These are phyloP conservation scores for Astropecten irregularis DNA, from an alignment of 53 echinoderm and acorn worm genomes.

Conservation along the genomic window DNA sequence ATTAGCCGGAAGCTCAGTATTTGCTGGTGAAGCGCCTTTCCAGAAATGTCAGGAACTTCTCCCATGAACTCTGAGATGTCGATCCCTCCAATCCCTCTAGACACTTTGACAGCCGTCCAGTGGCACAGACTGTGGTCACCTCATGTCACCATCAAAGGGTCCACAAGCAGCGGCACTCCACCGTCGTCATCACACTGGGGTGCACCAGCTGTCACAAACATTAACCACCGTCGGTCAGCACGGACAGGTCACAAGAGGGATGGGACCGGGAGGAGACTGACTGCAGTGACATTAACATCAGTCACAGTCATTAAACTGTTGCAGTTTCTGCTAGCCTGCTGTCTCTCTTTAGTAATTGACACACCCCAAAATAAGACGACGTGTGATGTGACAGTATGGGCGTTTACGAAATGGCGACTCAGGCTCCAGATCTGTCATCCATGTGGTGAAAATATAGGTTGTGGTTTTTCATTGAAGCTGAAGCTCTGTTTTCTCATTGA, in stretches of 20 bases:
- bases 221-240: neutral
- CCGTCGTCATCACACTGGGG: neutral
- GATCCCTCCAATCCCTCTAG: neutral
- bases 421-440: no score
- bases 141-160: neutral
- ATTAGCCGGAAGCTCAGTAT: neutral
- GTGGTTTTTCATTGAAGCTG: no score
- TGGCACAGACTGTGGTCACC: neutral
- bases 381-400: no score
- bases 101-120: neutral
- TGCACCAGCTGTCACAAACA: neutral
- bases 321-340: no score
- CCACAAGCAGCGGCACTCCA: neutral
- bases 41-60: neutral
- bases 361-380: no score
- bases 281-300: neutral
- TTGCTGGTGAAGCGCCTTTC: neutral
- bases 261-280: no score
- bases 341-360: no score
- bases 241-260: neutral
- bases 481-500: no score
- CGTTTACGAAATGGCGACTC: no score
- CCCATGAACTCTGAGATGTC: neutral
- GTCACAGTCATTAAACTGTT: neutral
- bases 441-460: no score